Percentiles rank a stretch among this genome's conserved stretches.
Evolutionary conservation across 1,140 invertebrate genomes (phyloP).

Genomic region (Halictus rubicundus): DNA sequence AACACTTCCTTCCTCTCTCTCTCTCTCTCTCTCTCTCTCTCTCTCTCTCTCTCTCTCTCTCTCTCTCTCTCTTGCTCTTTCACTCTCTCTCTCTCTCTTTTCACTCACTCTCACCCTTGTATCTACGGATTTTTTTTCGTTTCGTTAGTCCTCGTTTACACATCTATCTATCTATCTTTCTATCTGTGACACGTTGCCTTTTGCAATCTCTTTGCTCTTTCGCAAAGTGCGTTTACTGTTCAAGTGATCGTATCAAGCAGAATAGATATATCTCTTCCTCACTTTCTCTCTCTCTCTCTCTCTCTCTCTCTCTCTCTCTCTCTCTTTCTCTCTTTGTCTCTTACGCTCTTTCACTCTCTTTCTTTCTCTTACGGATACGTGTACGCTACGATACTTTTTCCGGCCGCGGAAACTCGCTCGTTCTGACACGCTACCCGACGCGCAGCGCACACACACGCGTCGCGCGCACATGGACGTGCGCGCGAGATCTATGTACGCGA

Average conservation of each 20-base stretch:
- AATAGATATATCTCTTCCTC: constrained; percentile 29
- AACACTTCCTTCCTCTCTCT: constrained; percentile 28
- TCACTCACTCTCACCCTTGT: constrained; percentile 40
- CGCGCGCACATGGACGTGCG: constrained; percentile 33
- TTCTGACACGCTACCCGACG: constrained; percentile 38
- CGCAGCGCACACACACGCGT: constrained; percentile 26
- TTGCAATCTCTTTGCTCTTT: constrained; percentile 31
- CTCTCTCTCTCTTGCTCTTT: constrained; percentile 46
- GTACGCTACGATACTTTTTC: constrained; percentile 9
- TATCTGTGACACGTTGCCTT: constrained; percentile 14
- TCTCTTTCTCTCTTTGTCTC: neutral
- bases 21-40: constrained; percentile 41
- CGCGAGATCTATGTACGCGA: constrained; percentile 14
- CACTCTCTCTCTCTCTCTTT: constrained; percentile 24
- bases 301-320: no score
- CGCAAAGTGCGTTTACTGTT: constrained; percentile 23
- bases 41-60: constrained; percentile 36
- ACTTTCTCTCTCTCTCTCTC: no score
- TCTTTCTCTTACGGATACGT: constrained; percentile 2
- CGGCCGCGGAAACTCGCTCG: constrained; percentile 46
- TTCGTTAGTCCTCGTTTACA: constrained; percentile 12
- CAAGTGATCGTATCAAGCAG: constrained; percentile 48
- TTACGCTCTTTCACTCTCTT: no score
- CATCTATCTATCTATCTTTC: constrained; percentile 31
- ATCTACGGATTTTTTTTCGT: constrained; percentile 31